Base-by-base conservation (phyloP, 2,113 vertebrate species). In the Eptesicus fuscus region DNA sequence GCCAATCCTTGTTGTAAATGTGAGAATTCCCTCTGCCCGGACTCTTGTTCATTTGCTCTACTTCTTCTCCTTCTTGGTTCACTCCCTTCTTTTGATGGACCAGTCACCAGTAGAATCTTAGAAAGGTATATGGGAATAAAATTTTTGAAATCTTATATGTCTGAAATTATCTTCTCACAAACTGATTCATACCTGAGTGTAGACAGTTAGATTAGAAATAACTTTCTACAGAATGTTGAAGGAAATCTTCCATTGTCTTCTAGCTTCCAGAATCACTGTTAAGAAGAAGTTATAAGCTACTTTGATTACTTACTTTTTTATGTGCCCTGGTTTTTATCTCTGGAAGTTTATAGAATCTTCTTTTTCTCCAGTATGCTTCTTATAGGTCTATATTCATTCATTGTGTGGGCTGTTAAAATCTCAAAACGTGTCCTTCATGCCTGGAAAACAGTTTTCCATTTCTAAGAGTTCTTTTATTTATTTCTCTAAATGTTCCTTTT, bases 371-470 rank as follows among this genome's bases (percentile, higher is more conserved):
- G 1, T 79, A 0, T 84, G 37, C 25, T 83, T 83, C 2, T 63
- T 53, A 1, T 40, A 85, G 37, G 10, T 83, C 67, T 86, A 1
- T 51, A 53, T 73, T 87, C 83, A 88, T 59, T 35, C 37, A 37
- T 28, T 59, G 16, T 71, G 61, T 69, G 56, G 37, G 22, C 51
- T 42, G 65, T 76, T 89, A 80, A 74, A 49, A n/a, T 65, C 44
- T 94, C 17, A 70, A 92, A 78, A 78, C 40, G 51, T 49, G 23
- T 61, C 44, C n/a, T 79, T 69, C 9, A 14, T 88, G 63, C 92
- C 70, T 91, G 32, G 35, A 87, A 94, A 91, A 86, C 30, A 30
- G 7, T 70, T 82, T 78, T 90, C 40, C 35, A 90, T 90, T 90
- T 95, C 77, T 5, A 88, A 84, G 49, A 69, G n/a, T 28, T 79